Base-by-base conservation (phyloP, 2,888 invertebrate species). In the Campaea margaritaria region DNA sequence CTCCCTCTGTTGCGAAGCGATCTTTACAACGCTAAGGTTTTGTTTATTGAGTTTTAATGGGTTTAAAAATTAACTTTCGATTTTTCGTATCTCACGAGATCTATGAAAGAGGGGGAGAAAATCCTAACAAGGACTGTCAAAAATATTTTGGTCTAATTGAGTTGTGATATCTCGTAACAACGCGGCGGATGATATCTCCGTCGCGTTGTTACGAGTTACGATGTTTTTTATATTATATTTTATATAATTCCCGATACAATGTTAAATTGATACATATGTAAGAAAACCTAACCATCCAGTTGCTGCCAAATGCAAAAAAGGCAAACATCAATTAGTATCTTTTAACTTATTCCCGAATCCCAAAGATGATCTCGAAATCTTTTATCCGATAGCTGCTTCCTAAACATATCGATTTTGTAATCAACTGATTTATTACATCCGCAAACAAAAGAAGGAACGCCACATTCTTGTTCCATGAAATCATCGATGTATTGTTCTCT, bases 21-120 rank as follows among this genome's bases (percentile, higher is more conserved):
- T 85, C 85, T 82, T 83, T 80, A 88, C 91, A 91, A 91, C 90
- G 86, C 87, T 81, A 86, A 83, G 85, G 85, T 89, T 86, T 89
- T 90, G 91, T 91, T 92, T 91, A 91, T 91, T 86, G 81, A 78
- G 73, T 82, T 85, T 83, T 89, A 86, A 89, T 88, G 86, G 78
- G 76, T 79, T 73, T 72, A 75, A 79, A 76, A 83, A 62, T 57
- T 53, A 57, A 53, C 52, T 57, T 62, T 42, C 15, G 39, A 57
- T 44, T 47, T 48, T 12, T 16, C 11, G 14, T 27, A 36, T 52
- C 27, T 12, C 12, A n/a, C 10, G 5, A 2, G 4, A 5, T 36
- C n/a, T 36, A n/a, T 36, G n/a, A 36, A n/a, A 21, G 21, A 21
- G 2, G 5, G 5, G 21, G 5, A 2, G 3, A 21, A 21, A 21